These are phyloP conservation scores for Chorisops tibialis DNA, from an alignment of 2,888 invertebrate species.

Conservation along the genomic window DNA sequence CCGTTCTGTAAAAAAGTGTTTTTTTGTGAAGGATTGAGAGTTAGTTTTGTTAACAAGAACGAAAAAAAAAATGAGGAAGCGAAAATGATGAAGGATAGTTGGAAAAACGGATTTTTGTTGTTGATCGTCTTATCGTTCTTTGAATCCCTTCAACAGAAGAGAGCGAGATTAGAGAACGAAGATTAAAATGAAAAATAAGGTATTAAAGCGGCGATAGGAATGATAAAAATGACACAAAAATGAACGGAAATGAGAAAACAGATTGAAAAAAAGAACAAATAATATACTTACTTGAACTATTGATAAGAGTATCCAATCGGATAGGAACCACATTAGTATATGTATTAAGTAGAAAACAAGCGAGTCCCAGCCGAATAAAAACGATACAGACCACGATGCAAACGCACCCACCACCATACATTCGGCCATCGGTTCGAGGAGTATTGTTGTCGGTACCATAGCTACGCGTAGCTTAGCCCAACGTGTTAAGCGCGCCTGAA, in stretches of 20 bases:
- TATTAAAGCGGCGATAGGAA: neutral
- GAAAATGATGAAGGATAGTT: too few species aligned
- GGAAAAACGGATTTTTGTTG: too few species aligned
- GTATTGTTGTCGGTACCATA: constrained; percentile 87
- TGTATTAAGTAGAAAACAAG: constrained; percentile 91
- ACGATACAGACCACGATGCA: constrained; percentile 81
- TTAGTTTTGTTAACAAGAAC: constrained; percentile 65
- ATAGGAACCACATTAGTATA: constrained; percentile 89
- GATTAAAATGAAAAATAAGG: neutral
- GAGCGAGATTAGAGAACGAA: too few species aligned
- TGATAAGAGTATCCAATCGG: constrained; percentile 89
- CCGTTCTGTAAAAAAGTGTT: constrained; percentile 69
- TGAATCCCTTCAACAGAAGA: too few species aligned
- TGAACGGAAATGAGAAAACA: neutral
- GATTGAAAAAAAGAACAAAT: neutral
- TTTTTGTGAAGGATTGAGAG: constrained; percentile 85
- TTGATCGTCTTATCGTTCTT: too few species aligned
- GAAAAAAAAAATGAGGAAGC: constrained; percentile 19
- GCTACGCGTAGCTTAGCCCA: constrained; percentile 96
- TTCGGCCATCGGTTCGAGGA: constrained; percentile 93
- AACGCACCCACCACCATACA: constrained; percentile 91
- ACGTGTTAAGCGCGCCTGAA: constrained; percentile 79
- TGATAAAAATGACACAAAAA: neutral
- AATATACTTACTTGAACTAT: constrained; percentile 66
- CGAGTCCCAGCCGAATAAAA: constrained; percentile 83